Base-by-base conservation (phyloP, 2,888 invertebrate genomes). In the Synanthedon formicaeformis region DNA sequence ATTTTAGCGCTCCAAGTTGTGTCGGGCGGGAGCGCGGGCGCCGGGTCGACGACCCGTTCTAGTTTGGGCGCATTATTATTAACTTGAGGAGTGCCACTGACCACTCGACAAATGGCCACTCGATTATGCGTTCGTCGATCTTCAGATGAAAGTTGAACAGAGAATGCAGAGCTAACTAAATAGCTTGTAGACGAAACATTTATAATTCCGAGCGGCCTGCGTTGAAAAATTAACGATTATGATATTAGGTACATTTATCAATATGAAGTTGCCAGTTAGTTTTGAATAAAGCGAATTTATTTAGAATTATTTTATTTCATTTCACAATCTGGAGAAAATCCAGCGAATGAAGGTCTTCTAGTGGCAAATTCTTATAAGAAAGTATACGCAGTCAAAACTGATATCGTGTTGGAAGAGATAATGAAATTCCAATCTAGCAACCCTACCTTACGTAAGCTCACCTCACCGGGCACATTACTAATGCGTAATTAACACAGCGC, bases 21-120 rank as follows among this genome's bases (percentile, higher is more conserved):
- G 65, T 64, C 68, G 76, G 65, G 81, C 81, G 81, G 78, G 75
- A 75, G 75, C 73, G 74, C 70, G 73, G 65, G 67, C 70, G 69
- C 65, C 69, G 78, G 85, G 84, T 86, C 86, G 81, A 80, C 69
- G 84, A 66, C 85, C 85, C 81, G 85, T 69, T 87, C 86, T 87
- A 86, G 85, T 87, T 86, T 85, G 85, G 86, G 86, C 79, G 78
- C 75, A 80, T 82, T 85, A 85, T 83, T 85, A 85, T 86, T 84
- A 86, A 79, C 81, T 77, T 74, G 66, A 72, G 64, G 66, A 72
- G 64, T 50, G 74, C 68, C 74, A 73, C 73, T 63, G 77, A 71
- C 75, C 78, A 76, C 63, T 65, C 63, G 65, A 71, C 69, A 71
- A 71, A 71, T 73, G 65, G 66, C 62, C 67, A 67, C 63, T 63